Conservation (phyloP, 53 echinoderm and acorn worm genomes). For the Luidia sarsii region DNA sequence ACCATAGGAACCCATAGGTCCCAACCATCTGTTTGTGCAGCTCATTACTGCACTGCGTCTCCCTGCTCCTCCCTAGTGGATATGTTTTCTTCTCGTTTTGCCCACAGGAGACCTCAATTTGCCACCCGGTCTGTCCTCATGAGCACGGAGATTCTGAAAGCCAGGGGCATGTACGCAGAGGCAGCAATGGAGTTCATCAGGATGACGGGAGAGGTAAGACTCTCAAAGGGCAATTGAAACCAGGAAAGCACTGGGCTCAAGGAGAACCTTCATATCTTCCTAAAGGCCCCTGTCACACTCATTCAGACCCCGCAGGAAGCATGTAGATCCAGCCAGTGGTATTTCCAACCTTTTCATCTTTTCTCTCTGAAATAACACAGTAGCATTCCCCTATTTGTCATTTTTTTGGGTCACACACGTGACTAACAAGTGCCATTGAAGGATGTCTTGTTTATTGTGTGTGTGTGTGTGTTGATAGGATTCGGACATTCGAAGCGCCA, state of each 20-base stretch:
- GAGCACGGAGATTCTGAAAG: constrained; percentile 87
- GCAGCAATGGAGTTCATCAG: constrained; percentile 98
- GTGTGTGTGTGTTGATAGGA: constrained; percentile 57
- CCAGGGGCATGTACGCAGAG: constrained; percentile 88
- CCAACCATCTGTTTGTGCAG: no score
- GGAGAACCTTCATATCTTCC: not conserved
- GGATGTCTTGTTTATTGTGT: not conserved
- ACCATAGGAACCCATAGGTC: no score
- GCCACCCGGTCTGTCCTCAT: constrained; percentile 88
- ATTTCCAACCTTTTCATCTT: no score
- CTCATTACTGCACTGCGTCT: no score
- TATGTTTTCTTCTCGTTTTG: not conserved
- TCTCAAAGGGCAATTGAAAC: no score
- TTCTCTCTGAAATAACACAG: no score
- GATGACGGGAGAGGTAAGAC: constrained; percentile 92
- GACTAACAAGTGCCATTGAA: no score
- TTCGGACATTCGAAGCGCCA: constrained; percentile 92
- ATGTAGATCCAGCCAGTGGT: no score
- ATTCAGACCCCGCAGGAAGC: no score
- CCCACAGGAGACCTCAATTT: constrained; percentile 73
- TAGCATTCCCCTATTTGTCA: no score
- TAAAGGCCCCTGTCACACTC: not conserved
- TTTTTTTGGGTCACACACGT: no score
- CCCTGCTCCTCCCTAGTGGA: no score
- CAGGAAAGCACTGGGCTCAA: not conserved